Evolutionary conservation across 2,113 vertebrate genomes (phyloP), one percentile per base, ranked within the genome.

Genomic region (Romanogobio albipinnatus): DNA sequence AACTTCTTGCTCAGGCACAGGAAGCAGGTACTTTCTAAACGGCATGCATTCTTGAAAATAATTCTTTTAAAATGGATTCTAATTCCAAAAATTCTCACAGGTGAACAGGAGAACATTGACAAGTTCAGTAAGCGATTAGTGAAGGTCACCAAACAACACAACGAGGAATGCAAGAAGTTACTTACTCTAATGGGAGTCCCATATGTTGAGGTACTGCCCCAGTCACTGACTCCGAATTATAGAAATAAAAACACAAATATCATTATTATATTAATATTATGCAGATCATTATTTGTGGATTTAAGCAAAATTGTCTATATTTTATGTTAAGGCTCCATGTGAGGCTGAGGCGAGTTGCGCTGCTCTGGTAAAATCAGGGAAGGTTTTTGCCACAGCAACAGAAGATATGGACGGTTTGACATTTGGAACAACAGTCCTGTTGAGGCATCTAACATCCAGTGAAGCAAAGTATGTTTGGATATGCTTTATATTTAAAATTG

Each of bases 331-430:
- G 95, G 98, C 98, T 0, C 98, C 98, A 0, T 97, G 98, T 0
- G 98, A 99, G 83, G 98, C 98, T 0, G 98, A 99, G 86, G 98
- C 97, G 86, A 99, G 96, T 90, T 99, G 98, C 3, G 94, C 95
- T 3, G 94, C 95, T 77, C 91, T 95, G 62, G 94, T 94, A 90
- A 99, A 99, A 91, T 94, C 95, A 0, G 97, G 96, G 11, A 99
- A 98, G 84, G 98, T 99, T 47, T 99, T 96, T 0, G 97, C 96
- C 0, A 97, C 97, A 0, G 98, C 98, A 47, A 99, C 98, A 0
- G 98, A 99, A 88, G 98, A 99, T 75, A 99, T 99, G 97, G 98
- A 99, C 8, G 97, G 97, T 5, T 91, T 99, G 90, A 99, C 98
- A 3, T 99, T 99, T 0, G 97, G 98, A 82, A 99, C 97, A 14